These are phyloP conservation scores for Himalopsyche phryganea DNA, from an alignment of 1,140 invertebrate species.

Conservation along the genomic window DNA sequence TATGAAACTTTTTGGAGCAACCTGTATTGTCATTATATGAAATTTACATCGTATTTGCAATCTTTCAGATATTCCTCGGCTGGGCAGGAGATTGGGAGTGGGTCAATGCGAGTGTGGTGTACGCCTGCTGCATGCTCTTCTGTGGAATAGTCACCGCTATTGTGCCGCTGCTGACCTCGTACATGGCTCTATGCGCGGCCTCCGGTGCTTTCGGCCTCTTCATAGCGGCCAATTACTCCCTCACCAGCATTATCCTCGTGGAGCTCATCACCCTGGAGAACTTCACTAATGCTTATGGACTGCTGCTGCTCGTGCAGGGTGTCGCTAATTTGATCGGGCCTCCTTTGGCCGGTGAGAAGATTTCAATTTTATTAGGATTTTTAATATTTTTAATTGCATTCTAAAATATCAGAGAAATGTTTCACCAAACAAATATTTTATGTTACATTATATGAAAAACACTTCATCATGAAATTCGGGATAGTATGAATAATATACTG, in stretches of 20 bases:
- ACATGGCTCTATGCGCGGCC: slow-evolving; percentile 58
- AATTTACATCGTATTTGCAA: too few species aligned
- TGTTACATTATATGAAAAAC: too few species aligned
- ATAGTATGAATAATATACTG: too few species aligned
- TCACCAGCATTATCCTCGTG: slow-evolving; percentile 82
- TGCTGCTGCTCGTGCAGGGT: slow-evolving; percentile 83
- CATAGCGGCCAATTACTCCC: slow-evolving; percentile 83
- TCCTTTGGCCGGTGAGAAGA: slow-evolving; percentile 77
- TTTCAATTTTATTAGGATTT: slow-evolving; percentile 6
- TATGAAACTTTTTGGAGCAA: too few species aligned
- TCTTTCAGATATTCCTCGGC: slow-evolving; percentile 75
- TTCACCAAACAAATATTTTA: too few species aligned
- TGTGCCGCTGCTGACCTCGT: slow-evolving; percentile 64
- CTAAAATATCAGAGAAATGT: too few species aligned
- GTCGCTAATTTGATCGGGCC: slow-evolving; percentile 84
- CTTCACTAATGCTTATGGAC: slow-evolving; percentile 87
- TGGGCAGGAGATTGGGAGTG: slow-evolving; percentile 80
- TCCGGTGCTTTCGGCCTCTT: slow-evolving; percentile 76
- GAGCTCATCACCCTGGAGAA: slow-evolving; percentile 80
- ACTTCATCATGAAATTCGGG: too few species aligned
- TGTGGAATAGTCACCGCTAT: slow-evolving; percentile 69
- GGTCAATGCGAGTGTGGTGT: slow-evolving; percentile 70
- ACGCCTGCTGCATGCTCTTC: slow-evolving; percentile 73
- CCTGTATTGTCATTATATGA: too few species aligned
- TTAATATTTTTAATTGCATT: too few species aligned